Evolutionary conservation across 1,140 invertebrate genomes (phyloP).

Genomic region (Zeugodacus cucurbitae): DNA sequence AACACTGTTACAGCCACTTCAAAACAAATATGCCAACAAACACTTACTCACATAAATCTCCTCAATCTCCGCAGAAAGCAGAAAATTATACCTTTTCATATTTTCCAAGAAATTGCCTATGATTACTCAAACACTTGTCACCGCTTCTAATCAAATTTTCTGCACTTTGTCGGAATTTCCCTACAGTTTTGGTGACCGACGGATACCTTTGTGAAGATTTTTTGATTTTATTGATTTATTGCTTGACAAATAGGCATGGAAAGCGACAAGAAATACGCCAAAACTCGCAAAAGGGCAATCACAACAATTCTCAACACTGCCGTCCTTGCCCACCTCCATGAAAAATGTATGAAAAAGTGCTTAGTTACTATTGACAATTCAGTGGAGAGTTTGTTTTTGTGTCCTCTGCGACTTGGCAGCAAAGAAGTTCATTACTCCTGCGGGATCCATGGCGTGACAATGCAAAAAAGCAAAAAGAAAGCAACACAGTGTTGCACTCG

Average conservation of each 20-base stretch:
- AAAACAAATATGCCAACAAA: no score
- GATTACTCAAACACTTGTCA: background rate
- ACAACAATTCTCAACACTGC: background rate
- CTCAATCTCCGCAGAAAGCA: background rate
- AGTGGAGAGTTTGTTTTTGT: background rate
- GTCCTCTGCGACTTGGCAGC: background rate
- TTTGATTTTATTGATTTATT: slow-evolving; percentile 26
- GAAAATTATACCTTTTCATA: background rate
- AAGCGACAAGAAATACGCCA: background rate
- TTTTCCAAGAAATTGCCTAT: background rate
- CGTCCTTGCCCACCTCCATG: background rate
- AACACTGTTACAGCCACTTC: no score
- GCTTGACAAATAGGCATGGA: slow-evolving; percentile 29
- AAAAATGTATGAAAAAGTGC: background rate
- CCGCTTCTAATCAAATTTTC: background rate
- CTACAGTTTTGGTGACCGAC: background rate
- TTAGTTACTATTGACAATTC: slow-evolving; percentile 6
- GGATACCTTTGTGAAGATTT: background rate
- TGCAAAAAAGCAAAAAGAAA: background rate
- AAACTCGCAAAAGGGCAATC: background rate
- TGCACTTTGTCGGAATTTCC: background rate
- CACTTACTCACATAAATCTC: no score
- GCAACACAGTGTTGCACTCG: background rate
- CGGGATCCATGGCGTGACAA: background rate
- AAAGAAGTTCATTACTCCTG: slow-evolving; percentile 32